Evolutionary conservation across 2,888 invertebrate species (phyloP).

Genomic region (Drosophila fungiperda): DNA sequence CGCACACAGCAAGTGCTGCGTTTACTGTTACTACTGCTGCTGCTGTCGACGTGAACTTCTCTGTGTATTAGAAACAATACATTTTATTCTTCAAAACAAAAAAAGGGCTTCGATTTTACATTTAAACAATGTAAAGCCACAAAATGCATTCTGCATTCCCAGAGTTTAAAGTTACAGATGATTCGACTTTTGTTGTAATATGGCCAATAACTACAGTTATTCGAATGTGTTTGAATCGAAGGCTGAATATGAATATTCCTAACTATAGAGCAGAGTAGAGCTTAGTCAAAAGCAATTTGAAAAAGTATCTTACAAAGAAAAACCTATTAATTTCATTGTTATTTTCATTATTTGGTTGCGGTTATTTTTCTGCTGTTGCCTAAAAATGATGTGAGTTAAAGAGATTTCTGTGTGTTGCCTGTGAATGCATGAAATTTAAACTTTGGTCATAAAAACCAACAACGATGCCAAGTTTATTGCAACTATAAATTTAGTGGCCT

Average conservation of each 20-base stretch:
- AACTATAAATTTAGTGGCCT: constrained; percentile 48
- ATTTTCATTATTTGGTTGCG: neutral
- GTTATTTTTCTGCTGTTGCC: neutral
- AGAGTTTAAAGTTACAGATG: neutral
- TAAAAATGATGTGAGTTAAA: constrained; percentile 24
- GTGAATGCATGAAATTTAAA: constrained; percentile 33
- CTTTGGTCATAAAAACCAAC: constrained; percentile 37
- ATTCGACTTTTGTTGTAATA: neutral
- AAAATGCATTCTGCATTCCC: neutral
- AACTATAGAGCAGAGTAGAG: neutral
- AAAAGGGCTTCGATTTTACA: constrained; percentile 17
- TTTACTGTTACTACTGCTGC: constrained; percentile 48
- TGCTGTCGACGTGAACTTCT: constrained; percentile 4
- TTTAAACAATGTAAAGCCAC: neutral
- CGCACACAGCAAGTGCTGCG: constrained; percentile 35
- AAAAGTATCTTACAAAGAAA: neutral
- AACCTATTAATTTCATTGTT: neutral
- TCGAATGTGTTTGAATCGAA: neutral
- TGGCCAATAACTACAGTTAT: neutral
- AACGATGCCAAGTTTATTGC: constrained; percentile 58
- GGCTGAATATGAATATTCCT: neutral
- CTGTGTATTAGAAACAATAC: constrained; percentile 14
- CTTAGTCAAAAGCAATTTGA: neutral
- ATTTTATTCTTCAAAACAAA: constrained; percentile 17
- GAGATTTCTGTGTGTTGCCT: constrained; percentile 6